Base-by-base conservation (phyloP, 2,113 vertebrate species). In the Rhagologus leucostigma region DNA sequence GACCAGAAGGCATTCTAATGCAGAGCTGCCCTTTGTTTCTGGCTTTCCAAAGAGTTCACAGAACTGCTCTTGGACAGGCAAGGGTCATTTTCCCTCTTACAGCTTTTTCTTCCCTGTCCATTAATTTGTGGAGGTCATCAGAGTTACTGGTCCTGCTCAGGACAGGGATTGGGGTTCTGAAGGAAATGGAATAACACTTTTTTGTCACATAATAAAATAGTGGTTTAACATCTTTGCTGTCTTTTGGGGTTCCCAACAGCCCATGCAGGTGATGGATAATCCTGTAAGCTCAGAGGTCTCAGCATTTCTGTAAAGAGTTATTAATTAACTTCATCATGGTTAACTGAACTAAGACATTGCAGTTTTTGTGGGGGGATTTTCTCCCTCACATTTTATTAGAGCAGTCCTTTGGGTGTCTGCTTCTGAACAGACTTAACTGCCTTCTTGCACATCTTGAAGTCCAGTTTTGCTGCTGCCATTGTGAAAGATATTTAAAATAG, bases 1-100 rank as follows among this genome's bases (percentile, higher is more conserved):
- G 93, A 77, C n/a, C 82, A 79, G 95, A 91, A 97, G 96, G 94
- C 94, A 95, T 97, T 84, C 93, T 93, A 96, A 97, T 96, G 96
- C 77, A 89, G 90, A 96, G 94, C 71, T 93, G 89, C 67, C 65
- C 83, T 96, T 96, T 97, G 97, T 97, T 96, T 84, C 60, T 84
- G 73, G 5, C 76, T 93, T 86, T 93, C 80, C 88, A 90, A 96
- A 81, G 71, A 49, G 79, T 83, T 93, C 79, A 59, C 20, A 33
- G 33, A 74, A 52, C 32, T 77, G 39, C 52, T 63, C 52, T 85
- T 88, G 68, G 42, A 47, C 64, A 80, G 8, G 8, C 46, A 73
- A 89, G 65, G 67, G 79, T 94, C 42, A 23, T 56, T 90, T 89
- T 88, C n/a, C 46, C n/a, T 81, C 65, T 67, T 22, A 1, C 0